A percentile compares a stretch with the other conserved stretches of the same genome.
Evolutionary conservation across 2,797 vertebrate genomes (phyloP).

Genomic region (Babyrousa celebensis): DNA sequence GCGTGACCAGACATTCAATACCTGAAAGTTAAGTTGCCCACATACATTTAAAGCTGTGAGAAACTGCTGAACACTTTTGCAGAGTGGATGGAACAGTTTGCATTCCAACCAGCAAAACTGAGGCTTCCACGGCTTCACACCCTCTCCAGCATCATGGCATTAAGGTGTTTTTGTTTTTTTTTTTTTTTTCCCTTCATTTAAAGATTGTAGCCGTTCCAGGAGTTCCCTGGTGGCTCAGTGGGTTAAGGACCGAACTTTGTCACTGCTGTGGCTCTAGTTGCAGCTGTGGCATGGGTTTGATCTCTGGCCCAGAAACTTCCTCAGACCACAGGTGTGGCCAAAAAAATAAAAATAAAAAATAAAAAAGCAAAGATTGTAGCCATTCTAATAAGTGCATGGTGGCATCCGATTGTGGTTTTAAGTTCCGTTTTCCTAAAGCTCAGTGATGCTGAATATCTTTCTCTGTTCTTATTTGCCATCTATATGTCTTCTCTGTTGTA

Average conservation of each 20-base stretch:
- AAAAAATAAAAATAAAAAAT: too few species aligned
- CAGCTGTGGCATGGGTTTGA: too few species aligned
- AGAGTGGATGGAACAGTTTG: not conserved
- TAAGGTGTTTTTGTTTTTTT: rapidly evolving
- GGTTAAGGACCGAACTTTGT: too few species aligned
- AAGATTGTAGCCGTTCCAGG: not conserved
- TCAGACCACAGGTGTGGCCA: too few species aligned
- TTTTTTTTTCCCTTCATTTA: not conserved
- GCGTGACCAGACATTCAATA: not conserved
- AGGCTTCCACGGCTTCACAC: rapidly evolving
- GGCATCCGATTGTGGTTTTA: not conserved
- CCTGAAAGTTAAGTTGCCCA: not conserved
- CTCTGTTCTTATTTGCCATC: not conserved
- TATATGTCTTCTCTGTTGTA: not conserved
- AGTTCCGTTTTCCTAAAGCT: not conserved
- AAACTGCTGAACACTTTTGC: not conserved
- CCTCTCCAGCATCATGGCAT: rapidly evolving
- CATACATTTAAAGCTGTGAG: not conserved
- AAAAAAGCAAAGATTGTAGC: not conserved
- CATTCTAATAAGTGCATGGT: not conserved
- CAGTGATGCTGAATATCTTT: not conserved
- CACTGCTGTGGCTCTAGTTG: too few species aligned
- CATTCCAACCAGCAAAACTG: not conserved
- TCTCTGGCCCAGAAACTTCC: too few species aligned
- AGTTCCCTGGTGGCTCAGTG: too few species aligned